Evolutionary conservation across 1,140 invertebrate genomes (phyloP), one percentile per base, ranked within the genome.

Genomic region (Caenorhabditis tropicalis): DNA sequence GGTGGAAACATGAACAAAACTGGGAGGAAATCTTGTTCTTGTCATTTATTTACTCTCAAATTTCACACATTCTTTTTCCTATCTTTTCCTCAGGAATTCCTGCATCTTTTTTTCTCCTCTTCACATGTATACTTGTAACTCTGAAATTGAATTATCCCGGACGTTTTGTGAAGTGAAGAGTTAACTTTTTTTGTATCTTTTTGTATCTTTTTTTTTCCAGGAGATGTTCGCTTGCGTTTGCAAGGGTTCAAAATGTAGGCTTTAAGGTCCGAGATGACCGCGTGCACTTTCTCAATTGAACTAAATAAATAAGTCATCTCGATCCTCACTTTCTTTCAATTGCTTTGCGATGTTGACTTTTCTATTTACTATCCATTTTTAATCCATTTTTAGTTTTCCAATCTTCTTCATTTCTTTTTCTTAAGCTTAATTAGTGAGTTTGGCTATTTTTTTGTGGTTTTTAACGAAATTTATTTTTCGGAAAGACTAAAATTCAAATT

Each of bases 161-260:
- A 74, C 36, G 36, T 74, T 74, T 74, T 74, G 15, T 51, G 53
- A 74, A 29, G 29, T 12, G 10, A 74, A 74, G 43, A 27, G 65
- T 74, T 74, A 31, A 33, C 58, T 74, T 74, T 43, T n/a, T 43
- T 74, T 74, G 65, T 74, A 74, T 74, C 19, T 74, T 43, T 74
- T 74, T 74, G 58, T 16, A 65, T 65, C 5, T 65, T 2, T 65
- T 19, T 7, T 29, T 24, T 36, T 36, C 6, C 12, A 33, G 39
- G 12, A 70, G 16, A 19, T 70, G 31, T 70, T 70, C 60, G 7
- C 6, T 60, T 60, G n/a, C n/a, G n/a, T n/a, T n/a, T n/a, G n/a
- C n/a, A n/a, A n/a, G n/a, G n/a, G n/a, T n/a, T n/a, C n/a, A n/a
- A n/a, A n/a, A n/a, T n/a, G n/a, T n/a, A n/a, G n/a, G n/a, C n/a